A percentile compares a stretch with the other conserved stretches of the same genome.
Evolutionary conservation across 2,888 invertebrate genomes (phyloP).

Genomic region (Nymphalis c-album): DNA sequence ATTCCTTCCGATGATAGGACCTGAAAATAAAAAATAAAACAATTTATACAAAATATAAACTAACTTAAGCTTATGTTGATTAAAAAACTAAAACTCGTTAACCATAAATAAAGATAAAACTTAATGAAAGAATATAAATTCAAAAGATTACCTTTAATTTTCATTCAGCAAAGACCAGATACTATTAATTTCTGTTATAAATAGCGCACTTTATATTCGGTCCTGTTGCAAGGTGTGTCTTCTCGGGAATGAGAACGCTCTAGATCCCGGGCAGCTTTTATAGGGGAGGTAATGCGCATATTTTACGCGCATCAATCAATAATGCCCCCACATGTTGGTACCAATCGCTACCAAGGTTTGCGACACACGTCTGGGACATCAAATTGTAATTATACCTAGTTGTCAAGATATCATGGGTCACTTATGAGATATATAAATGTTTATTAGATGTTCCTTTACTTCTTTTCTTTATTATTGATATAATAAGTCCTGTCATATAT

Average conservation of each 20-base stretch:
- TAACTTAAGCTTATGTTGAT: too few species aligned
- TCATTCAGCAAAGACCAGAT: background rate
- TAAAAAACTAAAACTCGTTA: too few species aligned
- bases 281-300: background rate
- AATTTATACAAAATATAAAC: too few species aligned
- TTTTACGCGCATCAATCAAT: constrained; percentile 15
- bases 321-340: background rate
- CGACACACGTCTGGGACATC: background rate
- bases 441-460: too few species aligned
- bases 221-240: background rate
- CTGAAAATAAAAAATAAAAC: too few species aligned
- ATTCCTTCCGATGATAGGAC: background rate
- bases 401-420: too few species aligned
- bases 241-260: background rate
- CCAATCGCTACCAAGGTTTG: background rate
- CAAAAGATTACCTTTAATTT: background rate
- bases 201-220: too few species aligned
- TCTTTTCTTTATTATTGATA: too few species aligned
- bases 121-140: background rate
- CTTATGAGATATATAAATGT: too few species aligned
- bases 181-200: too few species aligned
- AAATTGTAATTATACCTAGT: too few species aligned
- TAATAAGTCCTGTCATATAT: too few species aligned
- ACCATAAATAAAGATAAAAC: background rate
- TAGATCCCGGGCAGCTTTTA: background rate